Conservation (phyloP, 2,888 invertebrate species). For the Entomobrya proxima region DNA sequence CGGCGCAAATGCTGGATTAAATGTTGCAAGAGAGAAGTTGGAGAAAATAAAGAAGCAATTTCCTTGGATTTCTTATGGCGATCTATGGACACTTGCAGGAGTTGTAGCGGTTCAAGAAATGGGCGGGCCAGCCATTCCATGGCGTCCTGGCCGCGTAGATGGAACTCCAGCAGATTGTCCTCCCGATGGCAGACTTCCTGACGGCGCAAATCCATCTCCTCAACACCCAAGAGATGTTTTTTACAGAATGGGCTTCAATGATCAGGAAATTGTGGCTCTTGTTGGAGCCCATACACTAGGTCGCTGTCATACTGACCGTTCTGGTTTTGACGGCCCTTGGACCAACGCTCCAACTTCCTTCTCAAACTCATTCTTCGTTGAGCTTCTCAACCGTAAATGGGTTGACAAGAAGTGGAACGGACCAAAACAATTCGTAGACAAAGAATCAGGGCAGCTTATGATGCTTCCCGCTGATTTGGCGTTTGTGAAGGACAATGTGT, state of each 20-base stretch:
- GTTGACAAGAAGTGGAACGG: constrained; percentile 68
- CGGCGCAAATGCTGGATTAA: constrained; percentile 69
- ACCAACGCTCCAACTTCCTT: constrained; percentile 68
- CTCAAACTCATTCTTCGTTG: constrained; percentile 65
- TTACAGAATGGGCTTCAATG: constrained; percentile 71
- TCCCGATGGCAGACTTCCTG: constrained; percentile 70
- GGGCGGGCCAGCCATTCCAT: constrained; percentile 71
- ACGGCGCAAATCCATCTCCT: constrained; percentile 67
- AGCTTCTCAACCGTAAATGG: constrained; percentile 66
- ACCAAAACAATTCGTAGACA: constrained; percentile 69
- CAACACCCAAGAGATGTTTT: constrained; percentile 70
- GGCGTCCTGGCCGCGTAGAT: constrained; percentile 71
- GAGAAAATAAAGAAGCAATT: constrained; percentile 69
- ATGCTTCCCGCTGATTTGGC: constrained; percentile 71
- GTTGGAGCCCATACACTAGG: constrained; percentile 69
- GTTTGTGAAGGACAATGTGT: constrained; percentile 65
- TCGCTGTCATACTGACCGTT: constrained; percentile 69
- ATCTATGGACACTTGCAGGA: constrained; percentile 71
- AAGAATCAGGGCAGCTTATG: constrained; percentile 68
- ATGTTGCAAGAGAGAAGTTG: constrained; percentile 67
- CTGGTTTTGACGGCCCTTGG: constrained; percentile 72
- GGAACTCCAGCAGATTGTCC: constrained; percentile 68
- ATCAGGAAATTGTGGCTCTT: constrained; percentile 69
- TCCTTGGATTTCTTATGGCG: constrained; percentile 69
- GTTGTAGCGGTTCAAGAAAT: constrained; percentile 70